phyloP scores from a whole-genome alignment of 2,797 vertebrate genomes.

The Anguilla marmorata region DNA sequence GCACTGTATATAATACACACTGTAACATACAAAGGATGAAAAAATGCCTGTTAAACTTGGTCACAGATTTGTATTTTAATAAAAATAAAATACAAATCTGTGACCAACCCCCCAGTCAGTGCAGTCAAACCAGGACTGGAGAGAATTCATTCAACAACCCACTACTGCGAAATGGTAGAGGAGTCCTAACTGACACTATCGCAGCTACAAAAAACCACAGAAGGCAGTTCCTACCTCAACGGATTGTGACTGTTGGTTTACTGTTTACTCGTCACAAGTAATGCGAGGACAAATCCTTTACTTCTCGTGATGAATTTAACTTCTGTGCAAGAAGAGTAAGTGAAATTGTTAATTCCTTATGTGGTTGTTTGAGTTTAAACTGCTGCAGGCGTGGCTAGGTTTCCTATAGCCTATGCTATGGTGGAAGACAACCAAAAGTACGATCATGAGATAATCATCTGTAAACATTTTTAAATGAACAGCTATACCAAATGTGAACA shows the following conservation, averaged over 20 bases:
- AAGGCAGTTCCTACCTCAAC: background rate
- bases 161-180: background rate
- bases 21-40: too few relatives aligned
- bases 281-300: background rate
- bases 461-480: background rate
- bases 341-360: background rate
- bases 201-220: background rate
- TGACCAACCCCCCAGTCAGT: background rate
- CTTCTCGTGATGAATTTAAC: background rate
- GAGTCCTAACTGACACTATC: background rate
- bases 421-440: background rate
- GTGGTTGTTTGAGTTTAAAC: background rate
- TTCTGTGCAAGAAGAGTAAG: background rate
- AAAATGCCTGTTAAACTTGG: too few relatives aligned
- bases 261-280: background rate
- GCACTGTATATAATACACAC: too few relatives aligned
- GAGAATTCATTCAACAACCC: background rate
- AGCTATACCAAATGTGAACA: background rate
- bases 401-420: background rate
- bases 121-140: too few relatives aligned
- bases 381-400: background rate
- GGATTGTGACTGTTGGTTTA: background rate
- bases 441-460: background rate
- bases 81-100: background rate
- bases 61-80: too few relatives aligned